A percentile compares a stretch with the other conserved stretches of the same genome.
phyloP scores from a whole-genome alignment of 2,888 invertebrate species.

The Ditylenchus weischeri region DNA sequence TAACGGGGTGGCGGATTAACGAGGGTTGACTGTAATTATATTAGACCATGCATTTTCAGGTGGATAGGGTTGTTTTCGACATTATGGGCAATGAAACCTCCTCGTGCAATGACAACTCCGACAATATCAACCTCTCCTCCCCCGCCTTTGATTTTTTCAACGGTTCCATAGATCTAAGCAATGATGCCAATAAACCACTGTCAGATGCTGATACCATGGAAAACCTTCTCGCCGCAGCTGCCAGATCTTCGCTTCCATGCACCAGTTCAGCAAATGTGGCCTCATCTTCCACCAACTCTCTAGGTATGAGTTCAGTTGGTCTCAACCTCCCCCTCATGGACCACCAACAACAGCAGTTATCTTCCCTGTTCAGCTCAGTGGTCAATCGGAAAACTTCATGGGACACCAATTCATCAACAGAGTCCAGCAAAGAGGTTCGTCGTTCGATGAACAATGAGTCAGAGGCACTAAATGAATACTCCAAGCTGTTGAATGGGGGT shows the following conservation, averaged over 20 bases:
- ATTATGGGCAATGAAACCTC: conserved; percentile 27
- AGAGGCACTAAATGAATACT: conserved; percentile 4
- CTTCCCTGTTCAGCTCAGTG: conserved; percentile 3
- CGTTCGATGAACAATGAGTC: neutral
- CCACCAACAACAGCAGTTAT: conserved; percentile 5
- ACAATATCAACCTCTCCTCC: conserved; percentile 1
- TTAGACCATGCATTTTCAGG: conserved; percentile 16
- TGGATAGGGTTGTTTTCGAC: conserved; percentile 27
- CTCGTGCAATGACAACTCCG: conserved; percentile 10
- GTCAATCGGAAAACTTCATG: conserved; percentile 6
- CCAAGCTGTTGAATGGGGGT: conserved; percentile 2
- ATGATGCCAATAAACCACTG: conserved; percentile 7
- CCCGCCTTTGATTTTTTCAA: conserved; percentile 4
- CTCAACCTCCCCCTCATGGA: neutral
- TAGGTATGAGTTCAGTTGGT: neutral
- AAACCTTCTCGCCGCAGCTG: conserved; percentile 1
- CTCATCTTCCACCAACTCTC: neutral
- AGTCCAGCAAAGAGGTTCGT: conserved; percentile 10
- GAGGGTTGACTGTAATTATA: neutral
- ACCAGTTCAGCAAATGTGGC: neutral
- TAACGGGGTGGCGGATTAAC: too few relatives aligned
- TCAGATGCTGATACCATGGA: conserved; percentile 2
- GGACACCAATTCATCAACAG: conserved; percentile 8
- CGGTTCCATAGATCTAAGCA: neutral
- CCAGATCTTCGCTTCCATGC: neutral